A percentile compares a stretch with the other conserved stretches of the same genome.
Evolutionary conservation across 2,797 vertebrate genomes (phyloP).

Genomic region (Syngnathus rostellatus): DNA sequence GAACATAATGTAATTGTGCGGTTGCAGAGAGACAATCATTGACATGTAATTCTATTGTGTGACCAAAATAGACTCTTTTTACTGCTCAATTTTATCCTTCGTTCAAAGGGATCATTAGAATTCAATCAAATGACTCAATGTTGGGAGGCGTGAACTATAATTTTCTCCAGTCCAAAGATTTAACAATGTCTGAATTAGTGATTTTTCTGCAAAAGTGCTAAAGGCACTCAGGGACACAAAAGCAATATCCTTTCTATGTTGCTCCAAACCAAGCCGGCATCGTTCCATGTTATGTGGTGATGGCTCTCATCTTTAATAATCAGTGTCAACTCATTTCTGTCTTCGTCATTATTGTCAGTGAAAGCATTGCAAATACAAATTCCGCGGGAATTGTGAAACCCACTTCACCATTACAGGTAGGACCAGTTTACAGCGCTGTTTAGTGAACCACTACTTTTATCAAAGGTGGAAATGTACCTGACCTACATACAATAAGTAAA

Average conservation of each 20-base stretch:
- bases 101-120: neutral
- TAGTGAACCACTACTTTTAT: neutral
- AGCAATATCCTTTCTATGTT: neutral
- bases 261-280: neutral
- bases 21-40: conserved; percentile 1
- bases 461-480: neutral
- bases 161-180: neutral
- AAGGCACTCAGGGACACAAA: neutral
- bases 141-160: neutral
- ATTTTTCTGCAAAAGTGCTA: neutral
- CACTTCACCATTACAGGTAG: too few relatives aligned
- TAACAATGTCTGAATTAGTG: neutral
- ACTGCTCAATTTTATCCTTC: neutral
- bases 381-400: too few relatives aligned
- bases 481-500: too few relatives aligned
- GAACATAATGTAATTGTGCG: neutral
- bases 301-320: neutral
- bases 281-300: neutral
- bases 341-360: too few relatives aligned
- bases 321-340: neutral
- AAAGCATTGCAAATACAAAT: too few relatives aligned
- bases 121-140: neutral
- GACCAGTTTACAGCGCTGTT: too few relatives aligned
- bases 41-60: neutral
- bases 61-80: conserved; percentile 1